Conservation (phyloP, 1,140 invertebrate genomes). For the Drosophila tropicalis region DNA sequence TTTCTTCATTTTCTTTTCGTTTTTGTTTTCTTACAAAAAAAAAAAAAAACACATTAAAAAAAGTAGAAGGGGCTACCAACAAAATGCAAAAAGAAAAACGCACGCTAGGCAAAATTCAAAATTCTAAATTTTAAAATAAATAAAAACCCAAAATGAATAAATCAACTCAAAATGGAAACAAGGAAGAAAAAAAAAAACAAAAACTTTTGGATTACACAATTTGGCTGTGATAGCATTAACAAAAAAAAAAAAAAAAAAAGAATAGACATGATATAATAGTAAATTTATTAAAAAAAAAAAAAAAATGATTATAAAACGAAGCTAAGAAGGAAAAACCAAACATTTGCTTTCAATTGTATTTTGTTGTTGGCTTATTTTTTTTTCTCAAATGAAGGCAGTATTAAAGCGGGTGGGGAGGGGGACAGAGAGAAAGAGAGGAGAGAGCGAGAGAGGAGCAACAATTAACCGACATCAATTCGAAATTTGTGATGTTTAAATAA, state of each 20-base stretch:
- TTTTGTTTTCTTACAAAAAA: not conserved
- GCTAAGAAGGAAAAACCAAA: slow-evolving; percentile 27
- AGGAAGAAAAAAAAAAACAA: slow-evolving; percentile 53
- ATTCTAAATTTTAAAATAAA: slow-evolving; percentile 80
- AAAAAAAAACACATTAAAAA: slow-evolving; percentile 2
- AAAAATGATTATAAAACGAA: slow-evolving; percentile 44
- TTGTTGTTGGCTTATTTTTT: slow-evolving; percentile 77
- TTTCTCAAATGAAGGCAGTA: slow-evolving; percentile 64
- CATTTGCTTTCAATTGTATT: slow-evolving; percentile 46
- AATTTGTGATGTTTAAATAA: slow-evolving; percentile 74
- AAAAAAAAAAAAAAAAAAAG: slow-evolving; percentile 14
- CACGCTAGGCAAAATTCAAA: slow-evolving; percentile 82
- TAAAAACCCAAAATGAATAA: slow-evolving; percentile 43
- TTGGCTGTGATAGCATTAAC: slow-evolving; percentile 83
- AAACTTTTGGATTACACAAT: slow-evolving; percentile 83
- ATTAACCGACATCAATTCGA: slow-evolving; percentile 73
- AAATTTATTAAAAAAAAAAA: slow-evolving; percentile 40
- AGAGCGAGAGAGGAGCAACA: slow-evolving; percentile 8
- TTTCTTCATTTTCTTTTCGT: not conserved
- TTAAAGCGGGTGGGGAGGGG: slow-evolving; percentile 40
- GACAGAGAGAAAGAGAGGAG: not conserved
- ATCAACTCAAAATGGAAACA: slow-evolving; percentile 25
- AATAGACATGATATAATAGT: slow-evolving; percentile 43
- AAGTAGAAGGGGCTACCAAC: slow-evolving; percentile 43
- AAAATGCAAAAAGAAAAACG: slow-evolving; percentile 55